Percentiles rank a stretch among this genome's conserved stretches.
These are phyloP conservation scores for Nebria brevicollis DNA, from an alignment of 2,888 invertebrate species.

Conservation along the genomic window DNA sequence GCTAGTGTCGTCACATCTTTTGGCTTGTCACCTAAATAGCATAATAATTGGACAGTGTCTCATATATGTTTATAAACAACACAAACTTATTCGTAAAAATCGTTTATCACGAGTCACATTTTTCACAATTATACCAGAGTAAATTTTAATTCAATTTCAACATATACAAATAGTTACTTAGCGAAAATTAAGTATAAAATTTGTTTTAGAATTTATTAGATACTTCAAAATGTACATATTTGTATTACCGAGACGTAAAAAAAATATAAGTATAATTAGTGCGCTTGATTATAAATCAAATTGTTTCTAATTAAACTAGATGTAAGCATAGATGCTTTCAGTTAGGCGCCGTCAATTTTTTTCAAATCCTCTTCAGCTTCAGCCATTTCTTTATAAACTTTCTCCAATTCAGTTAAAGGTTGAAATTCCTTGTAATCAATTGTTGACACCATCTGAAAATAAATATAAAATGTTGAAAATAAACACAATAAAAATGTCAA, in stretches of 20 bases:
- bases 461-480: conserved; percentile 12
- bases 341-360: conserved; percentile 5
- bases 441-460: conserved; percentile 54
- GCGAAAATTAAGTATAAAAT: background rate
- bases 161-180: background rate
- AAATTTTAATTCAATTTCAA: background rate
- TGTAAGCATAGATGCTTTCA: conserved; percentile 3
- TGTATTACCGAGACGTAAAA: background rate
- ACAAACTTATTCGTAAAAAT: background rate
- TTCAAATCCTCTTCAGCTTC: conserved; percentile 30
- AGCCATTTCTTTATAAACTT: conserved; percentile 56
- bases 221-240: background rate
- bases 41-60: background rate
- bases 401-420: conserved; percentile 55
- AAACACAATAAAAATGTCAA: too few species aligned
- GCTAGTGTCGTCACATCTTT: background rate
- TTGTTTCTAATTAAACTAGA: background rate
- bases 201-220: background rate
- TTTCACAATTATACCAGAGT: background rate
- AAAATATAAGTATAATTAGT: background rate
- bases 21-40: background rate
- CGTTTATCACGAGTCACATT: background rate
- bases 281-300: background rate
- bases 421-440: conserved; percentile 52
- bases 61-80: background rate